Percentiles rank a stretch among this genome's conserved stretches.
Conservation (phyloP, 2,888 invertebrate species). For the Plutella xylostella region DNA sequence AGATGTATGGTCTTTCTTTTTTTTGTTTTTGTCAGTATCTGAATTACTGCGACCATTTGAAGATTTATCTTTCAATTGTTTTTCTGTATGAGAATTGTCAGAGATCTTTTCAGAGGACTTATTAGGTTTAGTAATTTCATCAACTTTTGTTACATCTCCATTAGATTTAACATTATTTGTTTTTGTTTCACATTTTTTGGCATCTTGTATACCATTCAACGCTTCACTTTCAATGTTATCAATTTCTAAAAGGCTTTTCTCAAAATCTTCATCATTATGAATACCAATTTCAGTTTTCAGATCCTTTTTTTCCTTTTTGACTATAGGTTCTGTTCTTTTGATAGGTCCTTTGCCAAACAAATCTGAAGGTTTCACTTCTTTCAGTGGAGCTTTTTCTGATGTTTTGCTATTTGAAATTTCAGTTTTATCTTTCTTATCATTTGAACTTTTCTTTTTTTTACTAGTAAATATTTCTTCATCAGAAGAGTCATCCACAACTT, state of each 20-base stretch:
- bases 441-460: conserved; percentile 28
- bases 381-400: conserved; percentile 30
- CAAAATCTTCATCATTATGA: conserved; percentile 78
- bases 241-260: conserved; percentile 73
- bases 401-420: conserved; percentile 26
- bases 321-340: conserved; percentile 63
- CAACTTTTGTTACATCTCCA: conserved; percentile 8
- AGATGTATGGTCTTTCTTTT: neutral
- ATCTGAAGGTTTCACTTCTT: conserved; percentile 59
- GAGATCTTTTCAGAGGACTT: neutral
- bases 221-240: conserved; percentile 50
- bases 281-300: conserved; percentile 57
- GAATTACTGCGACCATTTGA: neutral
- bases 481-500: conserved; percentile 43
- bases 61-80: neutral
- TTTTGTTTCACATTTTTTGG: neutral
- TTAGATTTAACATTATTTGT: neutral
- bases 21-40: conserved; percentile 8
- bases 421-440: conserved; percentile 22
- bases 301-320: conserved; percentile 46
- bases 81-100: too few species aligned
- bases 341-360: conserved; percentile 74
- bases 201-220: neutral
- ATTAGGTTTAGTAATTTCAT: neutral
- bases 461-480: conserved; percentile 37